Base-by-base conservation (phyloP, 2,888 invertebrate species). In the Epicampocera succincta region DNA sequence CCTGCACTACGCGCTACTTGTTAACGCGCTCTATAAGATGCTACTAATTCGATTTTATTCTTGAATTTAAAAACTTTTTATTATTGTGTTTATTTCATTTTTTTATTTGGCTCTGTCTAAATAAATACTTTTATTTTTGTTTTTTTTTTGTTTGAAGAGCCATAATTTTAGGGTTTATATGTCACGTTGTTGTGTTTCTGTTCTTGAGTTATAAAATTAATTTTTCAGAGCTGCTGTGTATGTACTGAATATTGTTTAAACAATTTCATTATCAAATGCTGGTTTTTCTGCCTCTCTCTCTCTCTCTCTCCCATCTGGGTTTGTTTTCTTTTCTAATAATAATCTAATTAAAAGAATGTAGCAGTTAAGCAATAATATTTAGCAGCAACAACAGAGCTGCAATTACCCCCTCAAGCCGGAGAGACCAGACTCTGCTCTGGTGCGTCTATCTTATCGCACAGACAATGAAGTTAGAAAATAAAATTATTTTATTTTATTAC, bases 221-320 rank as follows among this genome's bases (percentile, higher is more conserved):
- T 33, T 33, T 33, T 21, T 63, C 25, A 42, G 69, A 69, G 81
- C 81, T 77, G 81, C 77, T 69, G 63, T 78, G 11, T 80, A 13
- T 75, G 52, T 68, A 33, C 9, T 74, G 58, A 50, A 61, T 44
- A 52, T 68, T 75, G 54, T 63, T 77, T 79, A 5, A 33, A 33
- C 33, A 68, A 63, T 58, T 74, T 81, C 38, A 66, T 77, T 73
- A 77, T 77, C 81, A 68, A 58, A 69, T 77, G 63, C n/a, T n/a
- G n/a, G n/a, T 12, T 61, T 77, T 2, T 38, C 17, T 58, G 29
- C n/a, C 52, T 13, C 17, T 44, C 29, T 29, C 17, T 58, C 50
- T n/a, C 52, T 17, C 17, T 44, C 29, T 29, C 25, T 60, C 46
- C 25, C 50, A 5, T 25, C 33, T 33, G 3, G 6, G 8, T 33